Percentiles rank a stretch among this genome's conserved stretches.
phyloP scores from a whole-genome alignment of 2,888 invertebrate genomes.

The Cosmorhoe ocellata region DNA sequence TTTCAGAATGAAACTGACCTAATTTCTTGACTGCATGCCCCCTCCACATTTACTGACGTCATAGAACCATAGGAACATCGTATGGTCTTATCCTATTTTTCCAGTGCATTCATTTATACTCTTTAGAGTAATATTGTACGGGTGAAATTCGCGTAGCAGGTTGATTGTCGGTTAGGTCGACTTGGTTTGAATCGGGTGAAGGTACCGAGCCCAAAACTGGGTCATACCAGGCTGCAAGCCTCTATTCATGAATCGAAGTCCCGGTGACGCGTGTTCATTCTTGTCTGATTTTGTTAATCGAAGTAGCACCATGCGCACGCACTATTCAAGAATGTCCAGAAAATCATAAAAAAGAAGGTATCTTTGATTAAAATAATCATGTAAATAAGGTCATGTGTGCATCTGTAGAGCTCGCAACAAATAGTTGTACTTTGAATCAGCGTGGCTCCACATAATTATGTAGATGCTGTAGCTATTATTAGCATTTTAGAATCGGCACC shows the following conservation, averaged over 20 bases:
- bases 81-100: conserved; percentile 54
- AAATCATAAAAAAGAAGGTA: background rate
- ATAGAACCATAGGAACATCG: conserved; percentile 56
- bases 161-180: conserved; percentile 41
- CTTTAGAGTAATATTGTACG: conserved; percentile 26
- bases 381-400: too few relatives aligned
- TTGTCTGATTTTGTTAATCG: conserved; percentile 62
- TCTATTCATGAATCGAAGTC: conserved; percentile 82
- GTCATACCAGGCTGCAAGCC: conserved; percentile 86
- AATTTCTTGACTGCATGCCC: conserved; percentile 77
- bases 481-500: too few relatives aligned
- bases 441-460: too few relatives aligned
- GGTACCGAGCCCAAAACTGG: conserved; percentile 82
- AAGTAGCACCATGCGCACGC: conserved; percentile 39
- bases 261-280: conserved; percentile 74
- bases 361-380: too few relatives aligned
- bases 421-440: too few relatives aligned
- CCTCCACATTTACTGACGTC: conserved; percentile 81
- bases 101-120: conserved; percentile 35
- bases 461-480: too few relatives aligned
- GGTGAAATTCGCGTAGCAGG: conserved; percentile 30
- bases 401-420: too few relatives aligned
- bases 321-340: conserved; percentile 42
- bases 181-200: conserved; percentile 31
- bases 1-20: conserved; percentile 87